A percentile compares a stretch with the other conserved stretches of the same genome.
Evolutionary conservation across 2,113 vertebrate species (phyloP).

Genomic region (Vimba vimba): DNA sequence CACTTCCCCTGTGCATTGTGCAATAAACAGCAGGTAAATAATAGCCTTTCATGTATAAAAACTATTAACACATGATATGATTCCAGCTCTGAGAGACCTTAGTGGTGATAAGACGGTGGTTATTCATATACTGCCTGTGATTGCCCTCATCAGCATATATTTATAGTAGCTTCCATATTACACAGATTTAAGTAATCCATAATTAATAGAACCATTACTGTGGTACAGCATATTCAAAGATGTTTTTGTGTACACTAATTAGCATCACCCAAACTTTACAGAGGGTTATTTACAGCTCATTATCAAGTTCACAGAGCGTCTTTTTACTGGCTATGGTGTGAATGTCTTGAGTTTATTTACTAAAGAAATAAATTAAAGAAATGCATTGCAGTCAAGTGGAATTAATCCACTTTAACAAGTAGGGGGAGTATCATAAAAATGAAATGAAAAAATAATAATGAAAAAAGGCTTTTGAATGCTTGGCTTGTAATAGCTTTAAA

Average conservation of each 20-base stretch:
- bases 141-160: background rate
- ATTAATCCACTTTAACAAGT: background rate
- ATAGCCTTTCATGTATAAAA: conserved; percentile 1
- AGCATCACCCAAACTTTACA: background rate
- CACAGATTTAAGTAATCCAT: background rate
- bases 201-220: background rate
- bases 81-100: conserved; percentile 2
- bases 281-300: background rate
- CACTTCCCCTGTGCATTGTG: conserved; percentile 35
- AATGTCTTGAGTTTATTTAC: background rate
- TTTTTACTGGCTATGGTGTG: background rate
- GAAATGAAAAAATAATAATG: conserved; percentile 4
- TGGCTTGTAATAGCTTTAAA: background rate
- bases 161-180: background rate
- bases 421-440: background rate
- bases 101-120: background rate
- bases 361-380: background rate
- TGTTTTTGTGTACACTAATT: background rate
- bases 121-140: background rate
- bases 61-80: background rate
- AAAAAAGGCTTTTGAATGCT: background rate
- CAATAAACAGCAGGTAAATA: conserved; percentile 33
- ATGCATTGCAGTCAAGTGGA: background rate
- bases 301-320: background rate
- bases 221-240: background rate